Evolutionary conservation across 1,140 invertebrate genomes (phyloP), one percentile per base, ranked within the genome.

Genomic region (Drosophila ficusphila): DNA sequence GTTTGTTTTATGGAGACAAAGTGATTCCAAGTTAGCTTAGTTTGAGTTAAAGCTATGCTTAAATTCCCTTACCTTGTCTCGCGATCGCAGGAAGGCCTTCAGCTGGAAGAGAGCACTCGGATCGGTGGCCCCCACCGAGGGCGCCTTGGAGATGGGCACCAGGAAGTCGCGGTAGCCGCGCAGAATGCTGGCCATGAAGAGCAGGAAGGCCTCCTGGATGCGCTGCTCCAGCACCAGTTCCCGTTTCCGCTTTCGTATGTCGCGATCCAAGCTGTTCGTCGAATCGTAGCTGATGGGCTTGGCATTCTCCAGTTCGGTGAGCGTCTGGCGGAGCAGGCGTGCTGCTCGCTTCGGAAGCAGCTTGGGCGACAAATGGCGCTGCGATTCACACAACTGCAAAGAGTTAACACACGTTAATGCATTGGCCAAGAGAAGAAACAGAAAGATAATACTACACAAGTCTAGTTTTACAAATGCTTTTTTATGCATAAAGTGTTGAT

Each of bases 141-240:
- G 98, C 1, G 97, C 97, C 90, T 96, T 97, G 1, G 97, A 98
- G 36, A 99, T 99, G 2, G 99, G 99, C 56, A 98, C 94, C 33
- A 99, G 92, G 92, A 95, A 99, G 39, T 94, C 93, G 42, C 97
- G 94, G 92, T 99, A 99, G 3, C 98, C 98, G 90, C 97, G 96
- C 67, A 99, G 92, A 57, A 99, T 96, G 33, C 95, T 94, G 3
- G 97, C 97, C 96, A 99, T 99, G 89, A 99, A 99, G 46, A 97
- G 94, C 23, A 99, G 93, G 92, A 99, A 99, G 4, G 97, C 97
- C 92, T 99, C 98, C 92, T 99, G 98, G 54, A 99, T 99, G 92
- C 97, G 96, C 46, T 98, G 92, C 90, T 99, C 98, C 64, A 98
- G 91, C 14, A 94, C 94, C 93, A 96, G 94, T 94, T 95, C 93